A percentile compares a stretch with the other conserved stretches of the same genome.
Evolutionary conservation across 2,797 vertebrate species (phyloP).

Genomic region (Morus bassanus): DNA sequence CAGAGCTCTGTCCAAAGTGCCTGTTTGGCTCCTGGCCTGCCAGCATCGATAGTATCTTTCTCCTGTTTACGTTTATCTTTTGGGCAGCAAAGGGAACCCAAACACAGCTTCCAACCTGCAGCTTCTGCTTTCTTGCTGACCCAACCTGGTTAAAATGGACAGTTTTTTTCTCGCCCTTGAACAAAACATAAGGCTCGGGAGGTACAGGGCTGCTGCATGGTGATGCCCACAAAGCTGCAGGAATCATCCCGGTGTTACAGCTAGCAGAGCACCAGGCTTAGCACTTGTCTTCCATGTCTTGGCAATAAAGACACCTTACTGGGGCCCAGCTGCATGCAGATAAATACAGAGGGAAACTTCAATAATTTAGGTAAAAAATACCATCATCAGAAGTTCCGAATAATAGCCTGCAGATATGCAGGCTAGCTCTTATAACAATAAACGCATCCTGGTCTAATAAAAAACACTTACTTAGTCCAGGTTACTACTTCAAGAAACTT

Average conservation of each 20-base stretch:
- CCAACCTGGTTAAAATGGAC: background rate
- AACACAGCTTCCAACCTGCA: background rate
- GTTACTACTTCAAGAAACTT: background rate
- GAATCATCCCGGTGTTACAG: background rate
- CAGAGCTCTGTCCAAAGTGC: rapidly evolving
- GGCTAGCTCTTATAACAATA: background rate
- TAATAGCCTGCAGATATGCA: background rate
- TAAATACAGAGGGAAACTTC: background rate
- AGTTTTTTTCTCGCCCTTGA: background rate
- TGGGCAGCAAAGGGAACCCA: background rate
- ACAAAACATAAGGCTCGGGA: background rate
- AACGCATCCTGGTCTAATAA: background rate
- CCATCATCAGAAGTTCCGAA: background rate
- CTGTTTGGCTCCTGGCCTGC: background rate
- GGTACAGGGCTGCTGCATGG: background rate
- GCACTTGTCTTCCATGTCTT: background rate
- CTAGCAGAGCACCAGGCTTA: background rate
- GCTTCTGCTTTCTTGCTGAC: background rate
- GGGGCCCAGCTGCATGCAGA: background rate
- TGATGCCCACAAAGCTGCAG: background rate
- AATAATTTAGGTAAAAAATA: background rate
- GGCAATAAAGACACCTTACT: background rate
- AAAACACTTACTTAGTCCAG: background rate
- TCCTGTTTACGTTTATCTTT: background rate
- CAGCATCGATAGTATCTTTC: background rate